Evolutionary conservation across 2,113 vertebrate species (phyloP).

Genomic region (Oceanodroma tethys): DNA sequence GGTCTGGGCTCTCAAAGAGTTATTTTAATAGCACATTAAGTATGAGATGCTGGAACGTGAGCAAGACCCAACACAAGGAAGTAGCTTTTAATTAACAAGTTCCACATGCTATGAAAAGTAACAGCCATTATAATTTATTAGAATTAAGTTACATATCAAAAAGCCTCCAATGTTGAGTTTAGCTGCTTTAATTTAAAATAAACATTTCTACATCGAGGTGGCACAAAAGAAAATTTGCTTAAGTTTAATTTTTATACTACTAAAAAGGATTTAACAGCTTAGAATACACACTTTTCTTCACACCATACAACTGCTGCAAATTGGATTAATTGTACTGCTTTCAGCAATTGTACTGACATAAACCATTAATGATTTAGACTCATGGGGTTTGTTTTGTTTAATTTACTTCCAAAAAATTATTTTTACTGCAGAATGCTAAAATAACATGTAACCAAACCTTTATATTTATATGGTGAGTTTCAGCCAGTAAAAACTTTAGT

Average conservation of each 20-base stretch:
- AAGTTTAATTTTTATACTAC: slow-evolving; percentile 40
- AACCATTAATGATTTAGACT: background rate
- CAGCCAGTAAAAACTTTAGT: background rate
- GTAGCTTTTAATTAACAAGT: slow-evolving; percentile 59
- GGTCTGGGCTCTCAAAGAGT: background rate
- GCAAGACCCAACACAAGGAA: slow-evolving; percentile 52
- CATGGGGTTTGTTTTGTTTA: slow-evolving; percentile 5
- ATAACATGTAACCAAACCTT: background rate
- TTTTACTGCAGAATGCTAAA: slow-evolving; percentile 8
- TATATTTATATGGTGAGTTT: background rate
- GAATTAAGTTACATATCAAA: slow-evolving; percentile 19
- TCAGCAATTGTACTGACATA: background rate
- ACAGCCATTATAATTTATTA: slow-evolving; percentile 9
- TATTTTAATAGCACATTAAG: slow-evolving; percentile 41
- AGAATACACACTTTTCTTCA: slow-evolving; percentile 21
- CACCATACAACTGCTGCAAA: background rate
- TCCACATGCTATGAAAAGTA: slow-evolving; percentile 51
- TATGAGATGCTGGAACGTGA: background rate
- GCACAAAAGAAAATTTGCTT: slow-evolving; percentile 30
- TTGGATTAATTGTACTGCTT: background rate
- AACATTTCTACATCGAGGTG: slow-evolving; percentile 14
- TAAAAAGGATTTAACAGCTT: slow-evolving; percentile 27
- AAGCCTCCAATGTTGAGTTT: background rate
- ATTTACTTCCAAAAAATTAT: background rate
- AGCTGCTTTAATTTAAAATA: slow-evolving; percentile 28